Conservation (phyloP, 2,888 invertebrate genomes). For the Rotaria sp. region DNA sequence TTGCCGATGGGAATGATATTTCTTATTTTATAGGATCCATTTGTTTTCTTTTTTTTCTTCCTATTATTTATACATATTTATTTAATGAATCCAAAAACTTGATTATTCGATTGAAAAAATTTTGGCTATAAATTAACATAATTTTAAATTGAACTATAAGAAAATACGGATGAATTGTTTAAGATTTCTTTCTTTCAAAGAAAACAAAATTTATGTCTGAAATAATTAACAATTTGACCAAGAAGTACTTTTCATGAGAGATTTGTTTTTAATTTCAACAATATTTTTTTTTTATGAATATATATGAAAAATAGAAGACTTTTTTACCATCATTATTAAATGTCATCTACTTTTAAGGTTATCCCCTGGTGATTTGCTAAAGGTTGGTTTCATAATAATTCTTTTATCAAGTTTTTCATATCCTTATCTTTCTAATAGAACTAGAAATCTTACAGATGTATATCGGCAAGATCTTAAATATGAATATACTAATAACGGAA, state of each 20-base stretch:
- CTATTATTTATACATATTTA: not conserved
- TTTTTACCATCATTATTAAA: not conserved
- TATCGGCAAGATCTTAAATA: not conserved
- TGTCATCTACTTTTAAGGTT: not conserved
- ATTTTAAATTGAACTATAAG: not conserved
- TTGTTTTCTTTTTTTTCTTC: not conserved
- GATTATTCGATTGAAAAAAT: not conserved
- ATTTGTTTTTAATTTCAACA: not conserved
- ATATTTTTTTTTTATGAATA: not conserved
- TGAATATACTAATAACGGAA: not conserved
- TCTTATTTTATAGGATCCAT: constrained; percentile 15
- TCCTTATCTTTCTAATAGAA: not conserved
- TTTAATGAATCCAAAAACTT: not conserved
- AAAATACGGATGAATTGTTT: no score
- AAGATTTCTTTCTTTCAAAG: no score
- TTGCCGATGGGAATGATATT: not conserved
- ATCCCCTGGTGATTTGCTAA: not conserved
- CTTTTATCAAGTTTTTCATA: not conserved
- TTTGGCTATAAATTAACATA: not conserved
- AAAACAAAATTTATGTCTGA: no score
- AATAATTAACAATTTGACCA: no score
- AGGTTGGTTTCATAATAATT: not conserved
- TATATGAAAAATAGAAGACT: not conserved
- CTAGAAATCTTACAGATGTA: not conserved
- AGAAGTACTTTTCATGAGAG: no score